phyloP scores from a whole-genome alignment of 2,888 invertebrate species.

The Limnephilus lunatus region DNA sequence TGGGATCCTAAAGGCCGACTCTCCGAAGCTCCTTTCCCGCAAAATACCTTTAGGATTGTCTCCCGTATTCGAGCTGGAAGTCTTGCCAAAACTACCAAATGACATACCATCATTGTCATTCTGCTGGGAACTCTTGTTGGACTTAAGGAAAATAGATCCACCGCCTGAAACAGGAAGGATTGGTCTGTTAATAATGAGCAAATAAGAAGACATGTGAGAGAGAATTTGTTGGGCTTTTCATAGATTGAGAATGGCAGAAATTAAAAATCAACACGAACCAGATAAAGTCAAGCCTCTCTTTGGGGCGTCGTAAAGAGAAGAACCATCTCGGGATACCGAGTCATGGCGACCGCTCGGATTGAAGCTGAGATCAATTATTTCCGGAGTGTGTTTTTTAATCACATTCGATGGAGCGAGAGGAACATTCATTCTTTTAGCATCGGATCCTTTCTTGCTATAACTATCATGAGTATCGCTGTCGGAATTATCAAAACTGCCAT shows the following conservation, averaged over 20 bases:
- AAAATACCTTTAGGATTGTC: slow-evolving; percentile 79
- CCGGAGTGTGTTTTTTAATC: slow-evolving; percentile 74
- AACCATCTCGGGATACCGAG: slow-evolving; percentile 21
- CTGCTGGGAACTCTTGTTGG: slow-evolving; percentile 70
- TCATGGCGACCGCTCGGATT: slow-evolving; percentile 68
- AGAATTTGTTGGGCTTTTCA: not conserved
- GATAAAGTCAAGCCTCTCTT: slow-evolving; percentile 75
- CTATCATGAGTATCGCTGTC: slow-evolving; percentile 50
- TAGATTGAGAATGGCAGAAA: not conserved
- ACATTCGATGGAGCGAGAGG: slow-evolving; percentile 71
- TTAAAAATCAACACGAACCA: slow-evolving; percentile 69
- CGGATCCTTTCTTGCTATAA: slow-evolving; percentile 39
- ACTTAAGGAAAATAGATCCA: slow-evolving; percentile 82
- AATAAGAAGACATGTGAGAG: not conserved
- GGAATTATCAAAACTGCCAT: slow-evolving; percentile 54
- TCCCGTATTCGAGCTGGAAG: slow-evolving; percentile 65
- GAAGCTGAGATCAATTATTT: slow-evolving; percentile 76
- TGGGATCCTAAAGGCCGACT: slow-evolving; percentile 67
- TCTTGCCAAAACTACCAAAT: slow-evolving; percentile 58
- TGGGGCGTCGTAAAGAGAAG: slow-evolving; percentile 67
- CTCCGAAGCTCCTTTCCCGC: slow-evolving; percentile 76
- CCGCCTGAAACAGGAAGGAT: slow-evolving; percentile 70
- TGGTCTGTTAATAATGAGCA: slow-evolving; percentile 43
- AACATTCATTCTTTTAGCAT: slow-evolving; percentile 59
- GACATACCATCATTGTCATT: slow-evolving; percentile 42